These are phyloP conservation scores for Drosophila siamana DNA, from an alignment of 2,888 invertebrate species.

Conservation along the genomic window DNA sequence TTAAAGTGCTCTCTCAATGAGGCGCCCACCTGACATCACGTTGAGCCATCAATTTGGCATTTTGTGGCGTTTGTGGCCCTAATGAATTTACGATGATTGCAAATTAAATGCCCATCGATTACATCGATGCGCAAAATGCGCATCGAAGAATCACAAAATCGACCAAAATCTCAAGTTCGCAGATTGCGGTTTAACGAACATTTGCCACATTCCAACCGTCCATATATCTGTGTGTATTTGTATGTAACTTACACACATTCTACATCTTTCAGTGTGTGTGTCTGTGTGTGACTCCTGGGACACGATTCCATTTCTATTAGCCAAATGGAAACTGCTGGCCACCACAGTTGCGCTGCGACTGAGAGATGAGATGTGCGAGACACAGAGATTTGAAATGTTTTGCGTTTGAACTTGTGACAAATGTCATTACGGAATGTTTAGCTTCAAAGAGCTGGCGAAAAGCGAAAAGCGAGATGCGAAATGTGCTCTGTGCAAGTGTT, in stretches of 20 bases:
- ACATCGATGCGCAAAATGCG: conserved; percentile 7
- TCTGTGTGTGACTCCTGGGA: conserved; percentile 5
- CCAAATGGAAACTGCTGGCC: not conserved
- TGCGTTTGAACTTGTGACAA: conserved; percentile 29
- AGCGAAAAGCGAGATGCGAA: no score
- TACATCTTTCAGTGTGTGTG: no score
- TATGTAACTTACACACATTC: conserved; percentile 1
- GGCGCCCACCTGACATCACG: conserved; percentile 22
- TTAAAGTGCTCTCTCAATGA: conserved; percentile 39
- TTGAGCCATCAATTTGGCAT: conserved; percentile 67
- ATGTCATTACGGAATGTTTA: conserved; percentile 37
- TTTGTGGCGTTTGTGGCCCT: conserved; percentile 41
- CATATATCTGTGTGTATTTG: conserved; percentile 4
- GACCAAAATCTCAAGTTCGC: not conserved
- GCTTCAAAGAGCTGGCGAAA: conserved; percentile 30
- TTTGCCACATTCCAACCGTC: not conserved
- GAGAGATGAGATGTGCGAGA: not conserved
- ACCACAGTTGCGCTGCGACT: not conserved
- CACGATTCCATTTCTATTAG: not conserved
- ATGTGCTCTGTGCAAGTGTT: no score
- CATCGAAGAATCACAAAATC: not conserved
- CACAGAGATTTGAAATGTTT: conserved; percentile 3
- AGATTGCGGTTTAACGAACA: not conserved
- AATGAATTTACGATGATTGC: conserved; percentile 66
- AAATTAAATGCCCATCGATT: conserved; percentile 35